phyloP scores from a whole-genome alignment of 2,113 vertebrate species.

The Thermophis baileyi region DNA sequence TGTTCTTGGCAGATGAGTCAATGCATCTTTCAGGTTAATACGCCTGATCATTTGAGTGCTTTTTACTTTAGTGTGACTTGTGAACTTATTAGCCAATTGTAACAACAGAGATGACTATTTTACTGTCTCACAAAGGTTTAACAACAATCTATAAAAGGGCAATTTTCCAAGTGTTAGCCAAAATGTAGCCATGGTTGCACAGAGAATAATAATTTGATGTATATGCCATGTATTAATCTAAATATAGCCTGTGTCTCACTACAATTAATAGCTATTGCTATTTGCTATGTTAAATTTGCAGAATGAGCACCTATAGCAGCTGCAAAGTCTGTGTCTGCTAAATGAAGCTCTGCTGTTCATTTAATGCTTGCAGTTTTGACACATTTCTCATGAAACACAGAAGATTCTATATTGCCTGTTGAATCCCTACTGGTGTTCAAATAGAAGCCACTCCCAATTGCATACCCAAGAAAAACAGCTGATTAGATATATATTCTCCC shows the following conservation, averaged over 20 bases:
- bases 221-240: not conserved
- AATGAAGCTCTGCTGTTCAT: not conserved
- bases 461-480: not conserved
- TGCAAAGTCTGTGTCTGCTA: not conserved
- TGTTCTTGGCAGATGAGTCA: not conserved
- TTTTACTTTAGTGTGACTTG: not conserved
- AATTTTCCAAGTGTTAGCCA: not conserved
- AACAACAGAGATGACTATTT: conserved; percentile 27
- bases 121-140: conserved; percentile 20
- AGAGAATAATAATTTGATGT: not conserved
- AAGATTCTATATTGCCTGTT: not conserved
- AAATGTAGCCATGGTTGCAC: not conserved
- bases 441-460: not conserved
- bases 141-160: not conserved
- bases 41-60: conserved; percentile 14
- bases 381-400: not conserved
- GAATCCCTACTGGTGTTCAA: not conserved
- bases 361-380: not conserved
- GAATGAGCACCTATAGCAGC: not conserved
- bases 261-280: not conserved
- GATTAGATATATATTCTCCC: not conserved
- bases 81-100: conserved; percentile 2
- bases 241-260: not conserved
- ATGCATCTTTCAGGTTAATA: not conserved
- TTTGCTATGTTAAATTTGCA: not conserved